These are phyloP conservation scores for Tachypleus tridentatus DNA, from an alignment of 1,140 invertebrate species.

Conservation along the genomic window DNA sequence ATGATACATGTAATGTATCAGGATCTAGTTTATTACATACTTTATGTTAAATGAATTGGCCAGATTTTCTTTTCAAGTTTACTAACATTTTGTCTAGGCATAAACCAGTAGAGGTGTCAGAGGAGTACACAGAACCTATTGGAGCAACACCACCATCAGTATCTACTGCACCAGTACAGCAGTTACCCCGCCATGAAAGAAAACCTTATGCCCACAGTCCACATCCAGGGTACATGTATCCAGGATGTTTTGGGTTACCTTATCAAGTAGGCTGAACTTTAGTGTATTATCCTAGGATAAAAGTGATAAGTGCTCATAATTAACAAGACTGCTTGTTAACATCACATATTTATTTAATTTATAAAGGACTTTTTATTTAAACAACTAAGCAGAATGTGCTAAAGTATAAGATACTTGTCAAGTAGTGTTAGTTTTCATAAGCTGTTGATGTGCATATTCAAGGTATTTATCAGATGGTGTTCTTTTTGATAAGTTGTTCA, in stretches of 20 bases:
- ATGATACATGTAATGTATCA: too few species aligned
- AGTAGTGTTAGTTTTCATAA: too few species aligned
- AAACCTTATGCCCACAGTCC: not conserved
- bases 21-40: too few species aligned
- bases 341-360: not conserved
- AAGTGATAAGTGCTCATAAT: not conserved
- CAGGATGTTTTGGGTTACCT: conserved; percentile 18
- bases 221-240: not conserved
- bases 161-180: conserved; percentile 7
- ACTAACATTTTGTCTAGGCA: not conserved
- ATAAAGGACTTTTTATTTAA: not conserved
- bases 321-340: not conserved
- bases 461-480: not conserved
- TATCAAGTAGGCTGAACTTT: conserved; percentile 13
- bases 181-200: conserved; percentile 8
- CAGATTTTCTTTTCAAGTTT: not conserved
- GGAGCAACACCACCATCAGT: conserved; percentile 13
- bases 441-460: not conserved
- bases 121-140: conserved; percentile 8
- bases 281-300: not conserved
- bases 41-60: too few species aligned
- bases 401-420: not conserved
- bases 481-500: too few species aligned
- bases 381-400: not conserved
- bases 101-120: conserved; percentile 7